Conservation (phyloP, 1,140 invertebrate genomes). For the Heterodera schachtii region DNA sequence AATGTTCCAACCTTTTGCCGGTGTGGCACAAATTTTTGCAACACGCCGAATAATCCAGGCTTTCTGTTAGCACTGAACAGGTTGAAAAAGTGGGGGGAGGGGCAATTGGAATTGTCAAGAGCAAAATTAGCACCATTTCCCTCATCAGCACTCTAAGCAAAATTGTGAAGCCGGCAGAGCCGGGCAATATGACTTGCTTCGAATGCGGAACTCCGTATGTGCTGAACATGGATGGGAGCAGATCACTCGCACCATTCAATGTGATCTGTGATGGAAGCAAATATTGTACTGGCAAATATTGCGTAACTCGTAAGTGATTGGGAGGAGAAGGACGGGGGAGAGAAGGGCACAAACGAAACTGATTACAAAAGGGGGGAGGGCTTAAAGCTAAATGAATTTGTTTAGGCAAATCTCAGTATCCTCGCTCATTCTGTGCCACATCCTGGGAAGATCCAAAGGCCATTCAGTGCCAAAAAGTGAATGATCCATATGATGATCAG, state of each 20-base stretch:
- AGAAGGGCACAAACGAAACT: too few relatives aligned
- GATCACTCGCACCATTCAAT: constrained; percentile 11
- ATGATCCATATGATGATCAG: constrained; percentile 15
- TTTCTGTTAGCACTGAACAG: constrained; percentile 14
- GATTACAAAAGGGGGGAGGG: too few relatives aligned
- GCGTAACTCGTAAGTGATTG: constrained; percentile 8
- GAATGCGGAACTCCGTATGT: constrained; percentile 25
- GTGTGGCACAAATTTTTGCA: constrained; percentile 22
- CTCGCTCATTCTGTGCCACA: constrained; percentile 25
- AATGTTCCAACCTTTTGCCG: constrained; percentile 16
- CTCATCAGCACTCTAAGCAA: constrained; percentile 13
- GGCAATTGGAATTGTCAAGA: background rate
- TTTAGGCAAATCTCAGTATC: background rate
- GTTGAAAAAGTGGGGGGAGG: background rate
- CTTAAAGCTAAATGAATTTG: too few relatives aligned
- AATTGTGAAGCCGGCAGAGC: constrained; percentile 14
- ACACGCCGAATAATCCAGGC: constrained; percentile 21
- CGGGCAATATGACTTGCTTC: constrained; percentile 26
- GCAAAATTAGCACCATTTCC: background rate
- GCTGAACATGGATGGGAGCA: constrained; percentile 10
- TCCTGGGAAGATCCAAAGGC: constrained; percentile 24
- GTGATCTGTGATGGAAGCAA: constrained; percentile 25
- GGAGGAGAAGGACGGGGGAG: too few relatives aligned
- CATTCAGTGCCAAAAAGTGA: constrained; percentile 10
- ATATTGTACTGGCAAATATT: constrained; percentile 26